Evolutionary conservation across 2,113 vertebrate genomes (phyloP).

Genomic region (Galemys pyrenaicus): DNA sequence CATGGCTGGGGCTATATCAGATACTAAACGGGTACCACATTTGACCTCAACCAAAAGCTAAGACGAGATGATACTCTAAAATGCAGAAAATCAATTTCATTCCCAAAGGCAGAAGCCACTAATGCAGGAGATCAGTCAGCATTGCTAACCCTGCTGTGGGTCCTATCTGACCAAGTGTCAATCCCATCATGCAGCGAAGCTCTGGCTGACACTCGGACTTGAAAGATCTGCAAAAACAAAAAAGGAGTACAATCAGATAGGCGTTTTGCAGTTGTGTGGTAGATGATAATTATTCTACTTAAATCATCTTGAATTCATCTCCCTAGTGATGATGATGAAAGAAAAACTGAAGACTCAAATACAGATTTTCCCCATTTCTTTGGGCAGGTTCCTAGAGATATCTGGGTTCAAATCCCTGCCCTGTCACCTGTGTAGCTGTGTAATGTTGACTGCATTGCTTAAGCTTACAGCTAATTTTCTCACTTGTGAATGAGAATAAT

Average conservation of each 20-base stretch:
- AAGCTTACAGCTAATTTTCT: background rate
- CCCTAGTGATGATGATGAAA: background rate
- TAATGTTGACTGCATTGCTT: background rate
- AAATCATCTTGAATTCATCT: background rate
- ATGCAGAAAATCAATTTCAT: conserved; percentile 71
- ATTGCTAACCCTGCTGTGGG: background rate
- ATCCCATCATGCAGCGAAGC: background rate
- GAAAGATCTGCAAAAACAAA: background rate
- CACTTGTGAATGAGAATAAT: background rate
- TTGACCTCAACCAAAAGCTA: conserved; percentile 63
- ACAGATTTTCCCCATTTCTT: background rate
- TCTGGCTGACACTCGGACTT: background rate
- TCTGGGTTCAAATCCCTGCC: background rate
- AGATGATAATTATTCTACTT: background rate
- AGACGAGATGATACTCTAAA: conserved; percentile 57
- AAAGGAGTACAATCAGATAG: background rate
- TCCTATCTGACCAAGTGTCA: background rate
- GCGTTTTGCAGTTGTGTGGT: background rate
- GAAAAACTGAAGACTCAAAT: background rate
- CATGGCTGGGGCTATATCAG: background rate
- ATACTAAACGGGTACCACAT: background rate
- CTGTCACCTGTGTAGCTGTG: background rate
- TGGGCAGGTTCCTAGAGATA: background rate
- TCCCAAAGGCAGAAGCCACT: conserved; percentile 73
- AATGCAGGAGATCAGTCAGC: conserved; percentile 58